phyloP scores from a whole-genome alignment of 2,797 vertebrate genomes.

The Meriones psammophilus region DNA sequence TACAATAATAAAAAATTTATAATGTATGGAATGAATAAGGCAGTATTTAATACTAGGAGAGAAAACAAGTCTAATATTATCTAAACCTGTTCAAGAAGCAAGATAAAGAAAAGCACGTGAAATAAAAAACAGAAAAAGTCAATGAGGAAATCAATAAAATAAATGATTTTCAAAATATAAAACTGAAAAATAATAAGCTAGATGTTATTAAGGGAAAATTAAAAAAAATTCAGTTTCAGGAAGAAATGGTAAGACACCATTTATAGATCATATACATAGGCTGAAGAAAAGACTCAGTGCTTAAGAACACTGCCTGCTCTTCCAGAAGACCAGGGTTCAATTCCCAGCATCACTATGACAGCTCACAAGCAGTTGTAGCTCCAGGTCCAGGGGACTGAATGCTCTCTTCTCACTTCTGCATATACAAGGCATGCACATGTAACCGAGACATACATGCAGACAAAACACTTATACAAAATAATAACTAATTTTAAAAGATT shows the following conservation, averaged over 20 bases:
- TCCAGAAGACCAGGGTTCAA: not conserved
- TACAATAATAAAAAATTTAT: conserved; percentile 25
- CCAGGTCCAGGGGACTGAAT: not conserved
- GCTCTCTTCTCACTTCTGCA: not conserved
- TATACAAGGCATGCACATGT: not conserved
- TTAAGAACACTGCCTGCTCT: not conserved
- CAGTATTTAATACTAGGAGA: not conserved
- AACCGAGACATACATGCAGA: not conserved
- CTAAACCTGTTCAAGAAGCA: conserved; percentile 37
- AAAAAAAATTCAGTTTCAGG: not conserved
- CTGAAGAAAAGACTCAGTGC: not conserved
- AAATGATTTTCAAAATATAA: conserved; percentile 48
- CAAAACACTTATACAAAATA: not conserved
- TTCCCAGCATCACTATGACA: not conserved
- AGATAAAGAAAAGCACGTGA: conserved; percentile 5
- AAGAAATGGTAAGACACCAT: not conserved
- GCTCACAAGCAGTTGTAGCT: not conserved
- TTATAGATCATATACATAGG: not conserved
- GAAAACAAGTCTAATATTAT: conserved; percentile 6
- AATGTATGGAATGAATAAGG: not conserved
- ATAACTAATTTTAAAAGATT: not conserved
- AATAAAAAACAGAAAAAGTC: not conserved
- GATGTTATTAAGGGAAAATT: conserved; percentile 13
- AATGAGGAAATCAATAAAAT: conserved; percentile 34
- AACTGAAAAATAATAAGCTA: conserved; percentile 35